Evolutionary conservation across 1,140 invertebrate genomes (phyloP).

Genomic region (Hyles euphorbiae): DNA sequence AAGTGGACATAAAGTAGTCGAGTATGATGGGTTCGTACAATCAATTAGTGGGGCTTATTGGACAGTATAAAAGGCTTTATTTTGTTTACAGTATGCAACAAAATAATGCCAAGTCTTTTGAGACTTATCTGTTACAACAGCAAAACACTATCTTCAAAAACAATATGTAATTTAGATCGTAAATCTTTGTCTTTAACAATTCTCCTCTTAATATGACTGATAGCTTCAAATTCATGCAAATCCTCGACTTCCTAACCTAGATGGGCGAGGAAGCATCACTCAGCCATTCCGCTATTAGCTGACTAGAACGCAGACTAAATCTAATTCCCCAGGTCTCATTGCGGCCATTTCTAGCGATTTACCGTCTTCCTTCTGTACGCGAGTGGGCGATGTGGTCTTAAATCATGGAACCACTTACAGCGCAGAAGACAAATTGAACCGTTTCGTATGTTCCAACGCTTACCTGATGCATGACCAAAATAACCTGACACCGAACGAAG

Average conservation of each 20-base stretch:
- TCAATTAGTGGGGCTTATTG: too few relatives aligned
- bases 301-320: constrained; percentile 5
- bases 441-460: constrained; percentile 33
- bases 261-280: constrained; percentile 19
- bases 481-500: neutral
- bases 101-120: too few relatives aligned
- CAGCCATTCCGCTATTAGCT: neutral
- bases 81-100: too few relatives aligned
- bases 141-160: too few relatives aligned
- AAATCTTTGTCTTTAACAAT: too few relatives aligned
- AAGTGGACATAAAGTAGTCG: too few relatives aligned
- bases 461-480: constrained; percentile 8
- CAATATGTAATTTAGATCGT: too few relatives aligned
- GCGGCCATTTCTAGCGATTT: constrained; percentile 40
- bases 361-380: constrained; percentile 34
- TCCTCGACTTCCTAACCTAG: neutral
- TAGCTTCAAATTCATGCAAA: too few relatives aligned
- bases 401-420: constrained; percentile 47
- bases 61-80: too few relatives aligned
- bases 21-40: too few relatives aligned
- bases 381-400: constrained; percentile 40
- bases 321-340: constrained; percentile 31
- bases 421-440: constrained; percentile 43
- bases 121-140: too few relatives aligned
- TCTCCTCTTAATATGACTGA: too few relatives aligned